Evolutionary conservation across 2,113 vertebrate genomes (phyloP).

Genomic region (Chrysochloris asiatica): DNA sequence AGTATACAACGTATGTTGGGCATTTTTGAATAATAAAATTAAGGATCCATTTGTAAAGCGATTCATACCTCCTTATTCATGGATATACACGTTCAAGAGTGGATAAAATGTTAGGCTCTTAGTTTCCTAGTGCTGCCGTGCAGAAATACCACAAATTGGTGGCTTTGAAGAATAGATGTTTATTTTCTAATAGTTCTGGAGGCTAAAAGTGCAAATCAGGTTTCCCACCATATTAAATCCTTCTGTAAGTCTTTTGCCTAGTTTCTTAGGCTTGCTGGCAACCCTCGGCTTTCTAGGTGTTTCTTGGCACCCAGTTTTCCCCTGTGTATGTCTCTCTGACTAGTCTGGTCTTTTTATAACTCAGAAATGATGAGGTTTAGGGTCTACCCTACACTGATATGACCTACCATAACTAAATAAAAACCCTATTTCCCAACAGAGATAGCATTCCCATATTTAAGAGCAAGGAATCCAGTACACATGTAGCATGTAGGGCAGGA

Average conservation of each 20-base stretch:
- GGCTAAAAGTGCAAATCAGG: background rate
- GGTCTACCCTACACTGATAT: too few relatives aligned
- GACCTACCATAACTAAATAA: background rate
- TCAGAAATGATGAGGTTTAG: too few relatives aligned
- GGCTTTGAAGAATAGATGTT: background rate
- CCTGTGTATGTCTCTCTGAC: background rate
- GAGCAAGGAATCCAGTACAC: background rate
- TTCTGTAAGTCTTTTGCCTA: background rate
- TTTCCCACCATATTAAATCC: background rate
- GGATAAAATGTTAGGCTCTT: background rate
- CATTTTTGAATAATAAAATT: background rate
- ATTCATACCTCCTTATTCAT: background rate
- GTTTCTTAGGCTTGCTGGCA: background rate
- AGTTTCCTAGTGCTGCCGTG: background rate
- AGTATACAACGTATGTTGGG: background rate
- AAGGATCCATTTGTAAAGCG: background rate
- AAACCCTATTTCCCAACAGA: background rate
- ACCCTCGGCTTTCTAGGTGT: background rate
- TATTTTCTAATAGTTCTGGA: background rate
- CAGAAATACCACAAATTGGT: background rate
- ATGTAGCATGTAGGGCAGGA: too few relatives aligned
- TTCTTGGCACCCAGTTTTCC: background rate
- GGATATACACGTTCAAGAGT: background rate
- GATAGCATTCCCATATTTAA: background rate
- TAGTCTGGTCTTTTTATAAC: too few relatives aligned